Conservation (phyloP, 1,140 invertebrate species). For the Drosophila mayri region DNA sequence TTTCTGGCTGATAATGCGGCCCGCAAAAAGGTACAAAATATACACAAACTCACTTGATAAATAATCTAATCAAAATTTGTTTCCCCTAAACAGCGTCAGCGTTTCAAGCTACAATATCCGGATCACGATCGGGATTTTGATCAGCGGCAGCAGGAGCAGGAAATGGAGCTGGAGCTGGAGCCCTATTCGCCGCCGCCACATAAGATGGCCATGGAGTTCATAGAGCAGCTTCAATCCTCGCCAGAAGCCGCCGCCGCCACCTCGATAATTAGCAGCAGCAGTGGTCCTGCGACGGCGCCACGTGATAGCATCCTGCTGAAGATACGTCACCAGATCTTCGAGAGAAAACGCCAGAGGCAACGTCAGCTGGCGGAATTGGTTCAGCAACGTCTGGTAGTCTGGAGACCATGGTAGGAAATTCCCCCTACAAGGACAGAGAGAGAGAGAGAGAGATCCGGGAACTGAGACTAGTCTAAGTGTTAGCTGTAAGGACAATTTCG, state of each 20-base stretch:
- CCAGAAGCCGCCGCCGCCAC: neutral
- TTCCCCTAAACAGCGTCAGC: constrained; percentile 41
- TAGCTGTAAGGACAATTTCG: constrained; percentile 27
- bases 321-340: constrained; percentile 80
- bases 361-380: constrained; percentile 62
- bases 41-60: neutral
- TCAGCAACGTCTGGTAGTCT: constrained; percentile 67
- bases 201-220: constrained; percentile 63
- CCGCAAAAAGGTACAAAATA: constrained; percentile 56
- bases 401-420: constrained; percentile 71
- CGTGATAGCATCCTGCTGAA: constrained; percentile 76
- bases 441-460: constrained; percentile 15
- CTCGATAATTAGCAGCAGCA: neutral
- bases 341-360: constrained; percentile 70
- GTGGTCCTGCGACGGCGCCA: constrained; percentile 18
- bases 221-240: constrained; percentile 51
- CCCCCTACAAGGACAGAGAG: neutral
- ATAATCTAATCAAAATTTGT: neutral
- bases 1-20: constrained; percentile 76
- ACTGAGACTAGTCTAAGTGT: constrained; percentile 39
- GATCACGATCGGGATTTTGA: neutral
- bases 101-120: constrained; percentile 41
- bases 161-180: constrained; percentile 8
- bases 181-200: constrained; percentile 22
- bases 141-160: constrained; percentile 7